Evolutionary conservation across 2,113 vertebrate species (phyloP), one percentile per base, ranked within the genome.

Genomic region (Rhizomys pruinosus): DNA sequence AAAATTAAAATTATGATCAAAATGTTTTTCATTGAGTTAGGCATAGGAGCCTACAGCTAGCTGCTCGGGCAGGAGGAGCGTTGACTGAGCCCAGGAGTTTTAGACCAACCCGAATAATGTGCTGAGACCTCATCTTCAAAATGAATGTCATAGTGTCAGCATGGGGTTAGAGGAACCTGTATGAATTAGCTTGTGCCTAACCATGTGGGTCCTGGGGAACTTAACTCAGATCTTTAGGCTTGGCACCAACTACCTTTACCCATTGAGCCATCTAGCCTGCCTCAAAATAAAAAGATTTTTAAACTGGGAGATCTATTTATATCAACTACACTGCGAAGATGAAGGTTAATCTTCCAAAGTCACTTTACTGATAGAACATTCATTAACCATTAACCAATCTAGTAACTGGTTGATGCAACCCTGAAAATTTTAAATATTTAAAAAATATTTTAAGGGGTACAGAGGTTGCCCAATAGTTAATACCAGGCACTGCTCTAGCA

Each of bases 301-400:
- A n/a, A 52, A 68, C 93, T 42, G 74, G n/a, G n/a, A 63, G 63
- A 5, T 81, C n/a, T 80, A 7, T 89, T 47, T 90, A 52, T 52
- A 52, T 89, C 16, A 77, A n/a, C 57, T 72, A 87, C 87, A 47
- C 32, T 91, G 25, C 34, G 59, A 88, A 92, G 84, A 44, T 71
- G 20, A 89, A 91, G 27, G 61, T 22, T 10, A 32, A 1, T 68
- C 59, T 93, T 57, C 44, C 47, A 72, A 39, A 52, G 85, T 91
- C 11, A 84, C 71, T 94, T 73, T 86, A 52, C 19, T 74, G 79
- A 7, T 47, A 76, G 32, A 68, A 19, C 22, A 78, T 79, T 95
- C 44, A 44, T 81, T 85, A 79, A 72, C 71, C 47, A 37, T 84
- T 79, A 85, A 79, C 25, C 66, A 69, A 11, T 29, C 61, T 52